These are phyloP conservation scores for Colistium nudipinnis DNA, from an alignment of 2,113 vertebrate species.

Conservation along the genomic window DNA sequence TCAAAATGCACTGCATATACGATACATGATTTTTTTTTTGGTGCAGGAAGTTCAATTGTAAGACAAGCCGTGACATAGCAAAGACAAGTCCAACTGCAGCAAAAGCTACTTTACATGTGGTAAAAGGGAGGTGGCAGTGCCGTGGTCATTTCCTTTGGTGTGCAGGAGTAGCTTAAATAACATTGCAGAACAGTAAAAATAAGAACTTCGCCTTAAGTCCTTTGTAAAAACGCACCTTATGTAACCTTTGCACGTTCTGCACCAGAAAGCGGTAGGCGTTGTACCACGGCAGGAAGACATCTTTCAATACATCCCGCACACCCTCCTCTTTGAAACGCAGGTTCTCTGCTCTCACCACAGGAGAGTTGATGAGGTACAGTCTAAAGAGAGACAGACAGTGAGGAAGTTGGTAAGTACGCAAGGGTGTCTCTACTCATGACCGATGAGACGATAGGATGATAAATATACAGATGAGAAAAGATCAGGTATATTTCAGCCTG, in stretches of 20 bases:
- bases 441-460: too few relatives aligned
- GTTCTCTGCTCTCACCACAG: slow-evolving; percentile 96
- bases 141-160: neutral
- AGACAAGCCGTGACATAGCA: too few relatives aligned
- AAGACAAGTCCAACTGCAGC: neutral
- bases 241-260: slow-evolving; percentile 90
- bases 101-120: neutral
- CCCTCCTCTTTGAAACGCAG: slow-evolving; percentile 98
- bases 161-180: neutral
- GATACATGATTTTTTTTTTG: too few relatives aligned
- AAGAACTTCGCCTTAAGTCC: slow-evolving; percentile 1
- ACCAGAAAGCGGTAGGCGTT: slow-evolving; percentile 97
- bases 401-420: slow-evolving; percentile 6
- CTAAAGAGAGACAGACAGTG: slow-evolving; percentile 69
- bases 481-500: neutral
- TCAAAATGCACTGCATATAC: too few relatives aligned
- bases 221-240: slow-evolving; percentile 83
- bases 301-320: slow-evolving; percentile 93
- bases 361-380: slow-evolving; percentile 97
- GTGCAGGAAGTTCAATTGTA: too few relatives aligned
- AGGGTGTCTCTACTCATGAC: too few relatives aligned
- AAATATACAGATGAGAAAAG: too few relatives aligned
- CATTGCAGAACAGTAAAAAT: neutral
- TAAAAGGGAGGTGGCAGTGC: neutral
- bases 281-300: slow-evolving; percentile 99